Evolutionary conservation across 1,140 invertebrate species (phyloP), one percentile per base, ranked within the genome.

Genomic region (Asbolus verrucosus): DNA sequence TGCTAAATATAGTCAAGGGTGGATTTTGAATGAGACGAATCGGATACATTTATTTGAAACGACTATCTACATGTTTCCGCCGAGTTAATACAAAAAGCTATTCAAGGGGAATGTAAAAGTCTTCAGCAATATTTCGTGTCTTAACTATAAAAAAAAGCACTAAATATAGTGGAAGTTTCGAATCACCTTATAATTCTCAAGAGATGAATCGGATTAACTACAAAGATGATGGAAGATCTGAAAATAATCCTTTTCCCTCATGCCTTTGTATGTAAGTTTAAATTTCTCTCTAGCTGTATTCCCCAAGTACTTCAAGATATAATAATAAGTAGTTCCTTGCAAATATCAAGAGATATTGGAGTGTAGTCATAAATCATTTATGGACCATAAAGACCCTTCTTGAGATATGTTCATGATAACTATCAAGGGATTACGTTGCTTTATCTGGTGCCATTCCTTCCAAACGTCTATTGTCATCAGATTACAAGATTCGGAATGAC

Each of bases 201-300:
- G 59, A 39, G 59, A 62, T 62, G 59, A 62, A 62, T 62, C 30
- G 36, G 36, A 36, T 62, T 62, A 62, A 16, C 31, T 59, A 1
- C 59, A 36, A 61, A 62, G 46, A 31, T 54, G 46, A 54, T 54
- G 46, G 46, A 54, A 54, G 19, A 24, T 24, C 21, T 54, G 11
- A 27, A 27, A 27, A 54, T 54, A 43, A 43, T 43, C 39, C 15
- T 18, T 43, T 14, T 43, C 39, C 11, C 3, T 3, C 13, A 16
- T 36, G 5, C 33, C 33, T 36, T 36, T 36, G 33, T 36, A 36
- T n/a, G 4, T n/a, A 36, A 36, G 33, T 36, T 36, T 36, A 36
- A 36, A 36, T 36, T 36, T 36, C 33, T 36, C 33, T 36, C 33
- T 2, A 36, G 33, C 33, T 36, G 5, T 36, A 50, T 50, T 54